phyloP scores from a whole-genome alignment of 2,888 invertebrate species.

The Drepanosiphum platanoidis region DNA sequence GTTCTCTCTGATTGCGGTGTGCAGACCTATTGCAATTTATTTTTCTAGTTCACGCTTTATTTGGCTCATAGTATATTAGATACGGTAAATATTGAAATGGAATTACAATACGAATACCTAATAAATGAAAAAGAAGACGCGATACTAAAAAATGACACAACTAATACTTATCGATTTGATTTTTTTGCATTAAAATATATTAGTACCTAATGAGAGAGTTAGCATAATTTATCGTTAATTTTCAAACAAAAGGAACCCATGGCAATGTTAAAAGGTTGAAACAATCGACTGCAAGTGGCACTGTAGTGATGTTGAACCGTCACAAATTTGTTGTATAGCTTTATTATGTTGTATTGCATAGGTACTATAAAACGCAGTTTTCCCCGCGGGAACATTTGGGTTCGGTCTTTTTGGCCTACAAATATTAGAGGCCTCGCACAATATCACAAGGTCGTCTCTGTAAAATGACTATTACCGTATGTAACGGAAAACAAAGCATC shows the following conservation, averaged over 20 bases:
- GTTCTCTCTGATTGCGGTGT: constrained; percentile 43
- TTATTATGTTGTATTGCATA: too few relatives aligned
- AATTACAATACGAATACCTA: constrained; percentile 49
- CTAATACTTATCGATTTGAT: neutral
- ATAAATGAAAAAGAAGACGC: neutral
- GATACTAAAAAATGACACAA: neutral
- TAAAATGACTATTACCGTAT: constrained; percentile 15
- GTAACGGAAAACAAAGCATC: constrained; percentile 6
- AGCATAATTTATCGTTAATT: constrained; percentile 3
- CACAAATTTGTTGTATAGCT: constrained; percentile 33
- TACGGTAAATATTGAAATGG: constrained; percentile 57
- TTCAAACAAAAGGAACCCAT: neutral
- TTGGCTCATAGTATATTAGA: constrained; percentile 52
- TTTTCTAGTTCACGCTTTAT: constrained; percentile 60
- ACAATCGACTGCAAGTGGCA: neutral
- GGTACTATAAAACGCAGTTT: constrained; percentile 19
- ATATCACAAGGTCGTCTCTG: constrained; percentile 14
- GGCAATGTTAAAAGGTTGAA: neutral
- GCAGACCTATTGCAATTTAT: constrained; percentile 56
- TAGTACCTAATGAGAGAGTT: constrained; percentile 12
- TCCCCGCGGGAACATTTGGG: neutral
- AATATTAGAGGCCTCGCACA: constrained; percentile 13
- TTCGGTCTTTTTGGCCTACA: constrained; percentile 31
- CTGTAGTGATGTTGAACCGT: neutral
- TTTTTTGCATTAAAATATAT: neutral